Conservation (phyloP, 2,888 invertebrate species). For the Xanthia togata region DNA sequence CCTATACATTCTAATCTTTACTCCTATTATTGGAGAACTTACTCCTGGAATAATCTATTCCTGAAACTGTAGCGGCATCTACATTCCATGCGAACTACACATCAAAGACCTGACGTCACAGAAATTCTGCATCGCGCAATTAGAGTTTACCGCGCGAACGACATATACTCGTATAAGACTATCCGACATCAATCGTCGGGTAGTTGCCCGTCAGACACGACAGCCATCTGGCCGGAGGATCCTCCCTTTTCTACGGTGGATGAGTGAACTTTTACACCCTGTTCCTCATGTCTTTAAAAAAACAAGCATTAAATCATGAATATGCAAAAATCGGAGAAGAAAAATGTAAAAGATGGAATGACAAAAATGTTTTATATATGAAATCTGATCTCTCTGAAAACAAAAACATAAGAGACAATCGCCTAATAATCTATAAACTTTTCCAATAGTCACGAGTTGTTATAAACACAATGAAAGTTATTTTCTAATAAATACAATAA, state of each 20-base stretch:
- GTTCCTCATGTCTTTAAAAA: no score
- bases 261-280: no score
- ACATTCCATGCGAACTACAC: no score
- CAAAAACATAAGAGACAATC: neutral
- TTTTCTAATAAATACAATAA: conserved; percentile 48
- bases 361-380: neutral
- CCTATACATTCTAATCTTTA: neutral
- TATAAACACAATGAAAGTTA: conserved; percentile 53
- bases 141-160: no score
- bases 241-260: no score
- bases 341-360: neutral
- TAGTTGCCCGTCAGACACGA: no score
- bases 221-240: no score
- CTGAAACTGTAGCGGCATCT: neutral
- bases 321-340: neutral
- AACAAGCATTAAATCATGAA: no score
- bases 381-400: neutral
- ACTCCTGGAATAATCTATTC: neutral
- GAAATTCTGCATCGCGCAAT: no score
- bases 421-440: conserved; percentile 13
- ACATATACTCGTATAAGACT: no score
- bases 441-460: conserved; percentile 9
- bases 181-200: no score
- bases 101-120: no score
- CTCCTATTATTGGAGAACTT: neutral